Evolutionary conservation across 2,888 invertebrate genomes (phyloP), one percentile per base, ranked within the genome.

Genomic region (Melieria picta): DNA sequence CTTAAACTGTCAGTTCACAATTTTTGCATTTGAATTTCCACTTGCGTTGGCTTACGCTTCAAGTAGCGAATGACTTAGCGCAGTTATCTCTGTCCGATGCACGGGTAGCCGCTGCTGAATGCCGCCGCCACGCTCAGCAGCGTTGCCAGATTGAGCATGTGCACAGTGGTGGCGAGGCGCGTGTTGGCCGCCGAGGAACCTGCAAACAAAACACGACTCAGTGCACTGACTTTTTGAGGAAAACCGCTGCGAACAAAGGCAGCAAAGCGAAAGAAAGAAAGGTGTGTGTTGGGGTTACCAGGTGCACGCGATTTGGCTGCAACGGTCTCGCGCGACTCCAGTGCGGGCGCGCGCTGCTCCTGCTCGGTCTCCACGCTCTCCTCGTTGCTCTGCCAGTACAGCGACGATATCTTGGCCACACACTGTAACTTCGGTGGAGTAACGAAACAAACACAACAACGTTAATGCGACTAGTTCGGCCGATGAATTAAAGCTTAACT

Each of bases 321-420:
- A 6, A 87, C 84, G 65, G 93, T 91, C 83, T 93, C 94, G 66
- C 94, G 89, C 70, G 94, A 94, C 81, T 94, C 93, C 80, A 92
- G 84, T 57, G 92, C 92, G 71, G 94, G 93, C 5, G 92, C 92
- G 82, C 92, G 91, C 80, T 91, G 90, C 77, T 91, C 90, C 78
- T 91, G 90, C 80, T 92, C 92, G 43, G 94, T 93, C 84, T 94
- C 93, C 62, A 95, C 94, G 83, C 94, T 94, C 85, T 94, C 94
- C 86, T 95, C 95, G 86, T 95, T 95, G 84, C 93, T 94, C 80
- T 93, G 90, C 91, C 93, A 93, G 87, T 95, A 95, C 60, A 95
- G 91, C 9, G 93, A 93, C 67, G 93, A 94, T 85, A 95, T 95
- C 79, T 93, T 94, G 67, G 95, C 95, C 84, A 94, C 90, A 88